Percentiles rank a stretch among this genome's conserved stretches.
Evolutionary conservation across 2,797 vertebrate genomes (phyloP).

Genomic region (Atherinosoma microstoma): DNA sequence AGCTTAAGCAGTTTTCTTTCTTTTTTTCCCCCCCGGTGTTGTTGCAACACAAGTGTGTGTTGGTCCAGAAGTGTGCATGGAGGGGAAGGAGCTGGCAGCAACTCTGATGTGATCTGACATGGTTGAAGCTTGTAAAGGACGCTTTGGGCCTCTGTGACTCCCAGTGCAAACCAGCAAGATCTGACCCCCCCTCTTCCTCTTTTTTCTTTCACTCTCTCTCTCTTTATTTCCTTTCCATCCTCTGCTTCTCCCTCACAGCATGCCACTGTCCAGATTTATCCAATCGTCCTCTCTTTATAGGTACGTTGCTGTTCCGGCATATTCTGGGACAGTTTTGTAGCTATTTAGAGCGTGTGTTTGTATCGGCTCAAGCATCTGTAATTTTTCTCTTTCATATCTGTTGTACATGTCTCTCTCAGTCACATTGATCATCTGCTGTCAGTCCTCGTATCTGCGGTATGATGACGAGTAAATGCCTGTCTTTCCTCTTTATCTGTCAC

Average conservation of each 20-base stretch:
- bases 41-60: conserved; percentile 17
- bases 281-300: conserved; percentile 9
- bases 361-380: conserved; percentile 17
- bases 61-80: conserved; percentile 26
- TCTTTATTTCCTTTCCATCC: background rate
- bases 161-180: conserved; percentile 42
- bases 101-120: conserved; percentile 77
- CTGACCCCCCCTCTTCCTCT: background rate
- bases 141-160: conserved; percentile 63
- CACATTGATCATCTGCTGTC: conserved; percentile 17
- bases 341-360: conserved; percentile 33
- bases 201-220: background rate
- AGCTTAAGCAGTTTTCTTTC: conserved; percentile 1
- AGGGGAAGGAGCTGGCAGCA: conserved; percentile 52
- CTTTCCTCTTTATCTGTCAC: conserved; percentile 40
- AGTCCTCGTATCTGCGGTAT: conserved; percentile 12
- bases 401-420: background rate
- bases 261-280: conserved; percentile 26
- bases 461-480: conserved; percentile 29
- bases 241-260: conserved; percentile 22
- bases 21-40: background rate
- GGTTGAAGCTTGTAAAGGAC: conserved; percentile 65
- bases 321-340: conserved; percentile 30
- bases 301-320: conserved; percentile 26
- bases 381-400: conserved; percentile 13